Evolutionary conservation across 1,140 invertebrate species (phyloP), one percentile per base, ranked within the genome.

Genomic region (Drosophila arizonae): DNA sequence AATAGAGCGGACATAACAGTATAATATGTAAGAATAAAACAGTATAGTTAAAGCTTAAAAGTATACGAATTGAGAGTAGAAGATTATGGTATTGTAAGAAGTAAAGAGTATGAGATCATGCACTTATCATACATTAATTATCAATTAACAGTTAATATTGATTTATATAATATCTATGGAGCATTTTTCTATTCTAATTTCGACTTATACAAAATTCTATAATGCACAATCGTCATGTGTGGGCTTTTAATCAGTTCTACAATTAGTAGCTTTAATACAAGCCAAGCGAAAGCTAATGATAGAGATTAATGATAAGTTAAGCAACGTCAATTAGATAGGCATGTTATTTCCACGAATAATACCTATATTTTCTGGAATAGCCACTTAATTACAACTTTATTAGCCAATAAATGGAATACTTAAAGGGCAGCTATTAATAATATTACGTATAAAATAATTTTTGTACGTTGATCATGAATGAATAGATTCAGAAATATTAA

Each of bases 281-380:
- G 33, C 50, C 6, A 43, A 11, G n/a, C 15, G 26, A n/a, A 6
- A 15, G 28, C 13, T 13, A 48, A 61, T 48, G 21, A 13, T 9
- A 21, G 13, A 6, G 46, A 54, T 65, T 52, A 50, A 4, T 11
- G 71, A 77, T 71, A 67, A 75, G 62, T 33, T 60, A 51, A 41
- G 43, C 26, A 1, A 24, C 13, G n/a, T n/a, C 21, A 56, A 57
- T 28, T 64, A 43, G 43, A 51, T 39, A 65, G 46, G 58, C 11
- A 4, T 3, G 9, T 76, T 56, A 54, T 63, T 65, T 66, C 17
- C 0, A 2, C n/a, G 64, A 51, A 68, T 33, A 52, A 45, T 57
- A n/a, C 9, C 2, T 8, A 41, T 48, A 41, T 9, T 75, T 71
- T 36, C 60, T 51, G 52, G 72, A 67, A 67, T 66, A 13, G 43